phyloP scores from a whole-genome alignment of 2,888 invertebrate species.

The Macrophya alboannulata region DNA sequence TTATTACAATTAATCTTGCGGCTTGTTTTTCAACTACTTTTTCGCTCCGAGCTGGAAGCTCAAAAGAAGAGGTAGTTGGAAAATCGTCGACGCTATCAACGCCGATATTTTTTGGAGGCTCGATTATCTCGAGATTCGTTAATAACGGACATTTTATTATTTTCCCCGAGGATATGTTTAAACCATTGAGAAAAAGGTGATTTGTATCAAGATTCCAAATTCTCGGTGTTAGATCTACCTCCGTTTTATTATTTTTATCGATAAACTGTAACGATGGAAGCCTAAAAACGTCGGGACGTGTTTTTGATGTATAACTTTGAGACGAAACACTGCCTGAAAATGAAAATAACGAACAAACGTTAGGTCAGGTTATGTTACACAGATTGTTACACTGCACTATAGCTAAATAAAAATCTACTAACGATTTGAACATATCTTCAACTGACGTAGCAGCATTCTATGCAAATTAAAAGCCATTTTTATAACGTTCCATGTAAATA shows the following conservation, averaged over 20 bases:
- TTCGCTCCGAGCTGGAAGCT: conserved; percentile 79
- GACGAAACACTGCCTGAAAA: conserved; percentile 37
- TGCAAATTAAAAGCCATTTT: conserved; percentile 42
- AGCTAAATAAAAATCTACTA: background rate
- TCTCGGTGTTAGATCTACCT: background rate
- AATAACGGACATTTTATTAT: conserved; percentile 67
- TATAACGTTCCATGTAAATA: conserved; percentile 16
- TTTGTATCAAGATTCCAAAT: conserved; percentile 13
- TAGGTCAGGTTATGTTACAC: conserved; percentile 19
- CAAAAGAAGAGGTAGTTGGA: conserved; percentile 81
- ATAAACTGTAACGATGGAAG: background rate
- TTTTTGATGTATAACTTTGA: conserved; percentile 14
- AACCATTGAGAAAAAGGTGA: background rate
- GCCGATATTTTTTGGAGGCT: conserved; percentile 65
- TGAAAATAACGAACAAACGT: background rate
- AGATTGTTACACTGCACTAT: background rate
- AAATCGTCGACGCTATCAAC: conserved; percentile 71
- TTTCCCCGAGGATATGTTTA: background rate
- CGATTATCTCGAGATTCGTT: conserved; percentile 68
- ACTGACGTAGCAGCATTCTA: conserved; percentile 38
- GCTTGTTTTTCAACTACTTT: conserved; percentile 86
- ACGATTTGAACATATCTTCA: conserved; percentile 23
- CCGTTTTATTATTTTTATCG: background rate
- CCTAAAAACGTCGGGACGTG: background rate
- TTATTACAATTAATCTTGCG: conserved; percentile 88